Conservation (phyloP, 2,888 invertebrate genomes). For the Macaria liturata region DNA sequence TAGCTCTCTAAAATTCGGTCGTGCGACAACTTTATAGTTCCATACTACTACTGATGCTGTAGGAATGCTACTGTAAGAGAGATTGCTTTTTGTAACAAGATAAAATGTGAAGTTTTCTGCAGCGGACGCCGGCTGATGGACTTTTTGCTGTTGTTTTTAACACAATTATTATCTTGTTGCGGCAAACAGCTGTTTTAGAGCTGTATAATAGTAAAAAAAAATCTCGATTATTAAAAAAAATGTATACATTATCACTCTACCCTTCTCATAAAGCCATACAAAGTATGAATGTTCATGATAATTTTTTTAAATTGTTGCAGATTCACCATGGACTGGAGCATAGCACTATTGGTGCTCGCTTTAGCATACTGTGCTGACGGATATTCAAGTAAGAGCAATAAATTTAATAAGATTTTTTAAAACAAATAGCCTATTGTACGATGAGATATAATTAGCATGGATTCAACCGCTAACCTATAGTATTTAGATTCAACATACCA, state of each 20-base stretch:
- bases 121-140: slow-evolving; percentile 1
- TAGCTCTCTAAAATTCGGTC: slow-evolving; percentile 20
- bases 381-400: slow-evolving; percentile 68
- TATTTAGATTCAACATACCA: too few relatives aligned
- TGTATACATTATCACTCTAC: too few relatives aligned
- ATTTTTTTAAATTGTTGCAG: slow-evolving; percentile 42
- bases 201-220: too few relatives aligned
- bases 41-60: slow-evolving; percentile 21
- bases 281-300: too few relatives aligned
- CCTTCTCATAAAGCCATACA: too few relatives aligned
- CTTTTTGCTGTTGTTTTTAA: slow-evolving; percentile 32
- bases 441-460: too few relatives aligned
- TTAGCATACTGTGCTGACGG: slow-evolving; percentile 68
- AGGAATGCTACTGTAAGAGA: slow-evolving; percentile 10
- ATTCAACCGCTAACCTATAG: too few relatives aligned
- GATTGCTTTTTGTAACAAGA: slow-evolving; percentile 14
- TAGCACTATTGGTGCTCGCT: slow-evolving; percentile 56
- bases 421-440: too few relatives aligned
- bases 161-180: background rate
- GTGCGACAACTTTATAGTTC: slow-evolving; percentile 19
- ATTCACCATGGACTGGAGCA: slow-evolving; percentile 72
- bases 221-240: too few relatives aligned
- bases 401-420: too few relatives aligned
- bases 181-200: too few relatives aligned
- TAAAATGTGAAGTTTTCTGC: slow-evolving; percentile 18